Evolutionary conservation across 2,888 invertebrate genomes (phyloP), one percentile per base, ranked within the genome.

Genomic region (Mycalesis mineus): DNA sequence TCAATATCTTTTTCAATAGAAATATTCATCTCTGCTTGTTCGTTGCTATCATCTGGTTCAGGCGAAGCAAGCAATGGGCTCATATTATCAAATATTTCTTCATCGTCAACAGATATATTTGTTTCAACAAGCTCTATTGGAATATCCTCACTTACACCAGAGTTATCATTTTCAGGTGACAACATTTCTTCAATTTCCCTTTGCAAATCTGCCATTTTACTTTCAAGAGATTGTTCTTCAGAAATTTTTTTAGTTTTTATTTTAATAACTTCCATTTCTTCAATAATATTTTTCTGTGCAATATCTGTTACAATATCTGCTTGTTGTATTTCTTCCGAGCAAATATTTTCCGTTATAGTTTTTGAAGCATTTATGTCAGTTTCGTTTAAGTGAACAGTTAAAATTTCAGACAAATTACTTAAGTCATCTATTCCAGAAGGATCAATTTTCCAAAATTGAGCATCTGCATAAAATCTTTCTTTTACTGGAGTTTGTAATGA

Each of bases 101-200:
- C 81, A 47, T 84, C 85, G 22, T 80, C 72, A 31, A 67, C 51
- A 29, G 63, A 67, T 6, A 70, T 74, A 59, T 77, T 78, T 22
- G 73, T 73, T 41, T 82, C 80, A 29, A 70, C 73, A 28, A 83
- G 66, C 65, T 84, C 88, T 68, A 74, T 76, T 11, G 82, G 83
- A 17, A 79, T 77, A 22, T 76, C 80, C 45, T 87, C 85, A 60
- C 80, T 84, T n/a, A 66, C 65, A 56, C 74, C 66, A n/a, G 87
- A 86, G 13, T 78, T 80, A 64, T 88, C 87, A 68, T 84, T 88
- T 79, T 88, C 88, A 39, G 89, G 89, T 29, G 82, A 65, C 33
- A 89, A 65, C 83, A 88, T 83, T 76, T 89, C 88, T 64, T 90
- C 89, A 39, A 89, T 89, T 79, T 89, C 89, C 67, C 85, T 77